Conservation (phyloP, 2,113 vertebrate genomes). For the Paramormyrops kingsleyae region DNA sequence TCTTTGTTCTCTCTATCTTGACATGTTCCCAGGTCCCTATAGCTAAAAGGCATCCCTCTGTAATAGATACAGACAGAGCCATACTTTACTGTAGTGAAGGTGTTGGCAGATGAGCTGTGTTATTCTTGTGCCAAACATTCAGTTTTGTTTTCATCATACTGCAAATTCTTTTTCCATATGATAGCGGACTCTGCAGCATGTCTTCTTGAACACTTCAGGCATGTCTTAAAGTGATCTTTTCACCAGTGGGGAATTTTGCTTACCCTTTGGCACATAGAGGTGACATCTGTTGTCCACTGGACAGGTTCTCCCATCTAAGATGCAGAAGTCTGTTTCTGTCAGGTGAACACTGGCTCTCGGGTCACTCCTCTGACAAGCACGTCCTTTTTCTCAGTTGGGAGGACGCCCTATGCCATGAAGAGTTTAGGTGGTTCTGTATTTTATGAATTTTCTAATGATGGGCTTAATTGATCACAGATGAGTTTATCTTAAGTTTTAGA, state of each 20-base stretch:
- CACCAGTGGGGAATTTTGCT: background rate
- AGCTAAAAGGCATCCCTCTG: background rate
- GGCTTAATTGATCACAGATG: background rate
- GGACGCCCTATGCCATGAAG: background rate
- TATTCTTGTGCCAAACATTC: background rate
- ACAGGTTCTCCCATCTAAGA: background rate
- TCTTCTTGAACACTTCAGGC: background rate
- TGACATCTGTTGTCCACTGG: background rate
- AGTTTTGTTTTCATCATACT: background rate
- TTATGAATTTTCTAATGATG: background rate
- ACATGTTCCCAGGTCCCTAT: background rate
- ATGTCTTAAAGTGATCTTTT: background rate
- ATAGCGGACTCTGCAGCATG: background rate
- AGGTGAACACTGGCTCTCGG: background rate
- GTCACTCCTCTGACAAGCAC: background rate
- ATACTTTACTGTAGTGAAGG: background rate
- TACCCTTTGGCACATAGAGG: background rate
- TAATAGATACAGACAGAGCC: background rate
- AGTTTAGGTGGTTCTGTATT: background rate
- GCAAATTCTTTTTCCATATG: background rate
- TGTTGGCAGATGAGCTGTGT: background rate
- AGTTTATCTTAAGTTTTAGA: background rate
- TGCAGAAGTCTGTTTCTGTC: background rate
- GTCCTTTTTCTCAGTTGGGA: background rate
- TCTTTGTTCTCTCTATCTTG: background rate